Evolutionary conservation across 1,140 invertebrate species (phyloP).

Genomic region (Rhynchophorus ferrugineus): DNA sequence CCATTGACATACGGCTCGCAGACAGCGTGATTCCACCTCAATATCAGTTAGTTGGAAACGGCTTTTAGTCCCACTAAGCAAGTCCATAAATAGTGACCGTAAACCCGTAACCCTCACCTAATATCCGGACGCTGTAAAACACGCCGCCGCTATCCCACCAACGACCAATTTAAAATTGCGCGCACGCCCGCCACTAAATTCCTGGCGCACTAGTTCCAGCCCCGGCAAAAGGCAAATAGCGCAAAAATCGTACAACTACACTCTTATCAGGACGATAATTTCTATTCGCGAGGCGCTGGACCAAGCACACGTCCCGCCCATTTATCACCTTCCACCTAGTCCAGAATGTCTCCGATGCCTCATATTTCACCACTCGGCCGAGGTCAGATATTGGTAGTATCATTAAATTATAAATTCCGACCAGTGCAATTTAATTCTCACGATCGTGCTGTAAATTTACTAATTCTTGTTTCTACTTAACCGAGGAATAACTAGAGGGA

Average conservation of each 20-base stretch:
- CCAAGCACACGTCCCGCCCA: constrained; percentile 15
- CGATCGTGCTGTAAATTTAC: too few species aligned
- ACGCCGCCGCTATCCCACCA: neutral
- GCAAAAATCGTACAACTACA: constrained; percentile 12
- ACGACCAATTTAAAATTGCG: constrained; percentile 2
- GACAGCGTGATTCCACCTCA: too few species aligned
- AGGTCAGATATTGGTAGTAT: too few species aligned
- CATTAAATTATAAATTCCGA: too few species aligned
- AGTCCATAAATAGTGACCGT: neutral
- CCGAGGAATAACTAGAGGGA: too few species aligned
- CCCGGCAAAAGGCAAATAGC: constrained; percentile 12
- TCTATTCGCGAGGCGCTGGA: constrained; percentile 18
- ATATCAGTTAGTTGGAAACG: too few species aligned
- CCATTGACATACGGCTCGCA: too few species aligned
- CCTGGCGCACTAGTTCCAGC: constrained; percentile 6
- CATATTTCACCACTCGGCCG: constrained; percentile 16
- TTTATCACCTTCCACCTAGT: constrained; percentile 8
- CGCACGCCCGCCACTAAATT: constrained; percentile 13
- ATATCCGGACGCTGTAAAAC: neutral
- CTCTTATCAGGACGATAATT: constrained; percentile 21
- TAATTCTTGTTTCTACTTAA: too few species aligned
- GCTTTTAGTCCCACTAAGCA: too few species aligned
- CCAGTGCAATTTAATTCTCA: too few species aligned
- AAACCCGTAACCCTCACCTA: neutral
- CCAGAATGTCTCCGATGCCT: constrained; percentile 10